These are phyloP conservation scores for Pogoniulus pusillus DNA, from an alignment of 2,797 vertebrate genomes.

Conservation along the genomic window DNA sequence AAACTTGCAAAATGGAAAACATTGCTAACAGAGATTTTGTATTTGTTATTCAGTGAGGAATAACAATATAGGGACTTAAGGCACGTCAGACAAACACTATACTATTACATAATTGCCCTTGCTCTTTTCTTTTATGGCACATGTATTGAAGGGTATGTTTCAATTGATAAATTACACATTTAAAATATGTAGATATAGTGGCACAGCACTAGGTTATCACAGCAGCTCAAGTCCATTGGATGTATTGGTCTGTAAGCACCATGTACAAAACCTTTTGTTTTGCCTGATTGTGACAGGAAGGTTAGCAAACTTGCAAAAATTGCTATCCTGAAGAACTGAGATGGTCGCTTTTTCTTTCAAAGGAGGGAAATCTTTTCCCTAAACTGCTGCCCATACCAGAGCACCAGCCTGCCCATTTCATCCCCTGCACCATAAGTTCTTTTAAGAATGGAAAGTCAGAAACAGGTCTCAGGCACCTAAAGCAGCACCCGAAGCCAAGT, in stretches of 20 bases:
- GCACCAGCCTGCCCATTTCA: not conserved
- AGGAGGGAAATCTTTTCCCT: slow-evolving; percentile 35
- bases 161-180: slow-evolving; percentile 75
- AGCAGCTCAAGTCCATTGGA: slow-evolving; percentile 45
- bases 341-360: slow-evolving; percentile 27
- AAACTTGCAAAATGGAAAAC: slow-evolving; percentile 80
- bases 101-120: slow-evolving; percentile 76
- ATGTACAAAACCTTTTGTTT: slow-evolving; percentile 28
- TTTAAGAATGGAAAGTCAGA: slow-evolving; percentile 24
- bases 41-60: slow-evolving; percentile 73
- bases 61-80: slow-evolving; percentile 76
- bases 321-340: slow-evolving; percentile 42
- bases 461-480: slow-evolving; percentile 17
- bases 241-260: not conserved
- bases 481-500: slow-evolving; percentile 1
- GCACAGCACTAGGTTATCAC: slow-evolving; percentile 49
- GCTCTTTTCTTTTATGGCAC: slow-evolving; percentile 73
- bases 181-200: slow-evolving; percentile 72
- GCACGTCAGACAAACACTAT: slow-evolving; percentile 72
- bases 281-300: slow-evolving; percentile 36
- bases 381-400: slow-evolving; percentile 27
- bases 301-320: slow-evolving; percentile 60
- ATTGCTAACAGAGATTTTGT: slow-evolving; percentile 73
- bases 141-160: slow-evolving; percentile 73
- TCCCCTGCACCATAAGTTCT: not conserved